Conservation (phyloP, 2,113 vertebrate genomes). For the Baryphthengus martii region DNA sequence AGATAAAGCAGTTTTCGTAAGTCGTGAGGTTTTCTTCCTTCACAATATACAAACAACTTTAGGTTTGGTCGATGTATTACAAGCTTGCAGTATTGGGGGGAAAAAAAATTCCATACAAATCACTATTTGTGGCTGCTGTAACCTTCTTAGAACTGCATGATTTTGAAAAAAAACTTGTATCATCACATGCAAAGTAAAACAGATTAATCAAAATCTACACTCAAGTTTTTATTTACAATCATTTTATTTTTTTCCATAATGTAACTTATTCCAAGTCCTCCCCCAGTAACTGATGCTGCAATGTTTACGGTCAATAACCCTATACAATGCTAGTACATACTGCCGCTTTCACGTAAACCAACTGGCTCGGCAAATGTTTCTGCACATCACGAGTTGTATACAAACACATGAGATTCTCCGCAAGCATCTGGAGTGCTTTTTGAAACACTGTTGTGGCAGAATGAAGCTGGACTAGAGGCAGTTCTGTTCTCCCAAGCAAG, state of each 20-base stretch:
- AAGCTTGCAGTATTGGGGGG: neutral
- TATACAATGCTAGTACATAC: neutral
- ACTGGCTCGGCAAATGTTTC: neutral
- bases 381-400: neutral
- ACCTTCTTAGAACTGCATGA: neutral
- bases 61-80: neutral
- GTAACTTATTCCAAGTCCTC: constrained; percentile 23
- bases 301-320: neutral
- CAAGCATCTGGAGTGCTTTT: neutral
- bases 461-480: neutral
- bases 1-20: neutral
- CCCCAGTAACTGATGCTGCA: neutral
- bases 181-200: neutral
- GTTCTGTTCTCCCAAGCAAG: neutral
- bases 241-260: constrained; percentile 30
- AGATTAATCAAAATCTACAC: neutral
- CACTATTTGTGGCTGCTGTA: neutral
- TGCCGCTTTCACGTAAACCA: neutral
- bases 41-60: neutral
- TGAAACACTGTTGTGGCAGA: neutral
- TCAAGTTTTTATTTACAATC: constrained; percentile 35
- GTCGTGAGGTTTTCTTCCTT: neutral
- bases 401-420: neutral
- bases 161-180: neutral
- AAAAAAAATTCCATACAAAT: neutral